Conservation (phyloP, 2,888 invertebrate species). For the Galeopsomyia nigrocyanea region DNA sequence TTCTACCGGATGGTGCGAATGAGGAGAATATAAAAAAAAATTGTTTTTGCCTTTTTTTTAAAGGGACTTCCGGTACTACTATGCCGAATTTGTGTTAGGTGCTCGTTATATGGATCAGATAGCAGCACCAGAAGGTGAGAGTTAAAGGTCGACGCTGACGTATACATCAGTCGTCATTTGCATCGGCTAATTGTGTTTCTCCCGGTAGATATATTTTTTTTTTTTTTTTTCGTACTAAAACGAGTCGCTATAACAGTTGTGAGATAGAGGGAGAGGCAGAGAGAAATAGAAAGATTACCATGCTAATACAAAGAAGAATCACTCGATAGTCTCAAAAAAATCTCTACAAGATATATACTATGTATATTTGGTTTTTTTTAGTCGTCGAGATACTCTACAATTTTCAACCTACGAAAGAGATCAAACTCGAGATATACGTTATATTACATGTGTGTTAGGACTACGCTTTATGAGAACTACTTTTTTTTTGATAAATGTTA, state of each 20-base stretch:
- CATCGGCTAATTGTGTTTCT: slow-evolving; percentile 2
- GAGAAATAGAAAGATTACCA: slow-evolving; percentile 3
- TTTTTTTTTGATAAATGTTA: slow-evolving; percentile 29
- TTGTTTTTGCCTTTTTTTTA: neutral
- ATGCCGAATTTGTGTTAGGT: slow-evolving; percentile 19
- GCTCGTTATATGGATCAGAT: slow-evolving; percentile 39
- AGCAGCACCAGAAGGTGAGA: slow-evolving; percentile 31
- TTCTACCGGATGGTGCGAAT: slow-evolving; percentile 26
- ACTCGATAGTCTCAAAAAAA: slow-evolving; percentile 35
- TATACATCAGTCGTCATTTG: slow-evolving; percentile 5
- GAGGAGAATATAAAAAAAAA: neutral
- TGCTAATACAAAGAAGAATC: slow-evolving; percentile 24
- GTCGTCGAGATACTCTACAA: slow-evolving; percentile 28
- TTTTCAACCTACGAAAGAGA: slow-evolving; percentile 20
- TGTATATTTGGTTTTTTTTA: slow-evolving; percentile 9
- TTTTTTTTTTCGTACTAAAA: too few species aligned
- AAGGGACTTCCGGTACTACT: slow-evolving; percentile 31
- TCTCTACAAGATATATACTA: slow-evolving; percentile 20
- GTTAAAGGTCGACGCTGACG: slow-evolving; percentile 25
- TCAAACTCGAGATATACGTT: slow-evolving; percentile 17
- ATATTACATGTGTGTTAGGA: slow-evolving; percentile 40
- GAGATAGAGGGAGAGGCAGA: too few species aligned
- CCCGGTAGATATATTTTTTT: too few species aligned
- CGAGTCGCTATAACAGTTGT: too few species aligned
- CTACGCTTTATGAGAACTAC: slow-evolving; percentile 37